Conservation (phyloP, 2,888 invertebrate genomes). For the Helobdella robusta region DNA sequence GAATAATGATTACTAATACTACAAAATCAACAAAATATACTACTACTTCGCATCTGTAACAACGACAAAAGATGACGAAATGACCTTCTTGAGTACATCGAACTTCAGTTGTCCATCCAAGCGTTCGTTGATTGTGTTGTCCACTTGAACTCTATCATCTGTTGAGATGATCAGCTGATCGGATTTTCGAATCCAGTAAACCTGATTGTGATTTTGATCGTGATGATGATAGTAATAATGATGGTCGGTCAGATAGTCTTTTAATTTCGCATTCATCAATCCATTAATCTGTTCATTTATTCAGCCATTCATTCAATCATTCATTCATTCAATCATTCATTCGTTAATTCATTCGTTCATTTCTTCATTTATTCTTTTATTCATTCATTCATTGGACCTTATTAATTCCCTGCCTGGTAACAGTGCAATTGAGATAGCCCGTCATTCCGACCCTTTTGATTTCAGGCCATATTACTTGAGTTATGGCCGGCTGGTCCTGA, state of each 20-base stretch:
- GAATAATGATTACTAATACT: too few relatives aligned
- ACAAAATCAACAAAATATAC: too few relatives aligned
- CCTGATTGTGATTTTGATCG: constrained; percentile 24
- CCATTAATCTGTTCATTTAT: too few relatives aligned
- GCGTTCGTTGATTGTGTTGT: constrained; percentile 29
- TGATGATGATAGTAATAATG: neutral
- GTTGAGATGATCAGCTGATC: constrained; percentile 26
- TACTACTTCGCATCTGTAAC: too few relatives aligned
- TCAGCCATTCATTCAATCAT: neutral
- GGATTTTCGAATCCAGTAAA: constrained; percentile 31
- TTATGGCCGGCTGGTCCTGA: constrained; percentile 42
- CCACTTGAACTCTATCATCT: constrained; percentile 32
- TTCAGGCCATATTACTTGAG: constrained; percentile 45
- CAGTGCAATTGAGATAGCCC: constrained; percentile 45
- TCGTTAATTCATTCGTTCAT: too few relatives aligned
- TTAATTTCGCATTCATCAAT: neutral
- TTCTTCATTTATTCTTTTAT: too few relatives aligned
- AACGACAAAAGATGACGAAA: neutral
- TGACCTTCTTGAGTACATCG: constrained; percentile 25
- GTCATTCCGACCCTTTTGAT: constrained; percentile 44
- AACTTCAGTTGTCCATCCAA: constrained; percentile 34
- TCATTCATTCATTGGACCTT: constrained; percentile 26
- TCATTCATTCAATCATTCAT: neutral
- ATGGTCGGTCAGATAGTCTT: neutral
- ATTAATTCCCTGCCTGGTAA: constrained; percentile 33